Base-by-base conservation (phyloP, 2,113 vertebrate genomes). In the Galemys pyrenaicus region DNA sequence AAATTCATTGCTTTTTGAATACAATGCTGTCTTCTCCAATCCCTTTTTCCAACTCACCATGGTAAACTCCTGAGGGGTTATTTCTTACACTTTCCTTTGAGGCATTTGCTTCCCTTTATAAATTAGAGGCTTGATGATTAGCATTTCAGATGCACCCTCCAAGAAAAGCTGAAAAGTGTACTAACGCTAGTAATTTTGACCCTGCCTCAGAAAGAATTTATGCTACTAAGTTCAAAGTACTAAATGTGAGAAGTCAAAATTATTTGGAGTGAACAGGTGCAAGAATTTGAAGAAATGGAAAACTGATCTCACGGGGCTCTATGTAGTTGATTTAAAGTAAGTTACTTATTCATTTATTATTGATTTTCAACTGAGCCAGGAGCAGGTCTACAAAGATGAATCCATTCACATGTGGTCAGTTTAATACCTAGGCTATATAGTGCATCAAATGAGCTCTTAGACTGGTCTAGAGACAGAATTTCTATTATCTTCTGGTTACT, bases 241-340 rank as follows among this genome's bases (percentile, higher is more conserved):
- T 85, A 37, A 92, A 49, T 56, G 19, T 56, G 54, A 49, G 78
- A 84, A 1, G n/a, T 49, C 37, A 79, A 73, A 92, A 83, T 44
- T 92, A 46, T 89, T 46, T 16, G 24, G 19, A 44, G 49, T 80
- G 65, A 77, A 81, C 30, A 85, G n/a, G 19, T 9, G 0, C 32
- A 60, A 22, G 41, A 5, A 8, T 75, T 80, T 91, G 73, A 67
- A 94, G 46, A 78, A 51, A 73, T 51, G 35, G 26, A 37, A 73
- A 46, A 28, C n/a, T 83, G 41, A 74, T 74, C 28, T 77, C 35
- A 60, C 6, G 54, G 39, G 9, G 51, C 8, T 84, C 39, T 46
- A 46, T 54, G 80, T 62, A 81, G 26, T 70, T 68, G 41, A 81
- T 75, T 84, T 74, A 37, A 70, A 92, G n/a, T 84, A 88, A 82